phyloP scores from a whole-genome alignment of 2,797 vertebrate species.

The Carapus acus region DNA sequence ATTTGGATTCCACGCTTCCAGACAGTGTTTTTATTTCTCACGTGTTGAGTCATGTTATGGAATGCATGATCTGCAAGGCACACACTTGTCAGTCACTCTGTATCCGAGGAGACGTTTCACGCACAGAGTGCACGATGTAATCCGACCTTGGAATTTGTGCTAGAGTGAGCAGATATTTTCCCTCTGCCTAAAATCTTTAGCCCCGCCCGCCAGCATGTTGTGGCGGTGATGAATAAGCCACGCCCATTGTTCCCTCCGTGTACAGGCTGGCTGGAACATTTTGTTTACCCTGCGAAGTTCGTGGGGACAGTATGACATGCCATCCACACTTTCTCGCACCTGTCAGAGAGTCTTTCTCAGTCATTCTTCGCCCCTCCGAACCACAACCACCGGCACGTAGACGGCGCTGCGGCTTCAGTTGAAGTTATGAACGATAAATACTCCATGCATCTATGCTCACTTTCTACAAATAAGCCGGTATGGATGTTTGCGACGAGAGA shows the following conservation, averaged over 20 bases:
- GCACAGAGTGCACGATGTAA: too few species aligned
- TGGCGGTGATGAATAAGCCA: not conserved
- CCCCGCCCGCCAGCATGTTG: slow-evolving; percentile 38
- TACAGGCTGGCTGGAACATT: slow-evolving; percentile 53
- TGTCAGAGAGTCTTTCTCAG: too few species aligned
- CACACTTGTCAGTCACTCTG: too few species aligned
- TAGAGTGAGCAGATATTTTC: not conserved
- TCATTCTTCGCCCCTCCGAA: not conserved
- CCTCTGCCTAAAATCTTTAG: not conserved
- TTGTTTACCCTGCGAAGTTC: slow-evolving; percentile 49
- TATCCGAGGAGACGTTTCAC: too few species aligned
- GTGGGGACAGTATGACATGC: slow-evolving; percentile 10
- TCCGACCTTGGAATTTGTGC: not conserved
- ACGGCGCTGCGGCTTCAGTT: slow-evolving; percentile 33
- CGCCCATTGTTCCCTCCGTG: slow-evolving; percentile 48
- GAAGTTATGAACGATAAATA: slow-evolving; percentile 64
- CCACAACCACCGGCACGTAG: slow-evolving; percentile 7
- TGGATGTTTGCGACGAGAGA: slow-evolving; percentile 67
- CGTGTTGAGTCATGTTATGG: too few species aligned
- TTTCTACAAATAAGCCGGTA: slow-evolving; percentile 55
- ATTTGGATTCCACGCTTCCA: too few species aligned
- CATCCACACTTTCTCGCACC: not conserved
- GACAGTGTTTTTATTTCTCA: too few species aligned
- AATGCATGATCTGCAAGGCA: too few species aligned
- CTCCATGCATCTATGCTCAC: slow-evolving; percentile 40